Conservation (phyloP, 2,113 vertebrate species). For the Larimichthys crocea region DNA sequence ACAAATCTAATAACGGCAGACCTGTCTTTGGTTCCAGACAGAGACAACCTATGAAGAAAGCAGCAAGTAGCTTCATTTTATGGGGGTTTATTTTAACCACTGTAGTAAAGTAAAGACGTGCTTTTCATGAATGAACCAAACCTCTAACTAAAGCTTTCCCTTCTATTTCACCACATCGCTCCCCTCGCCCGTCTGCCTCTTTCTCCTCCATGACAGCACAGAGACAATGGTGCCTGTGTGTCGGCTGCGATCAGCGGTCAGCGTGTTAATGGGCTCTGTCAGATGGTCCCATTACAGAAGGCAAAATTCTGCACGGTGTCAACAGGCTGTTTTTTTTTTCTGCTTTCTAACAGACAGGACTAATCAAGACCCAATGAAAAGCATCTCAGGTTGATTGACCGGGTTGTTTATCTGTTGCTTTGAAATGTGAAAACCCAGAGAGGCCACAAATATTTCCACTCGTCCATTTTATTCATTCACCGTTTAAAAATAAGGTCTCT, state of each 20-base stretch:
- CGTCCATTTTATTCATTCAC: conserved; percentile 22
- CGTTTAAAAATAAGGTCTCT: conserved; percentile 8
- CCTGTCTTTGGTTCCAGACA: background rate
- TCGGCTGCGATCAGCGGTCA: conserved; percentile 34
- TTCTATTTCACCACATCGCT: rapidly evolving
- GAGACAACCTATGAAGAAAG: background rate
- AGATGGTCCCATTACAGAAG: conserved; percentile 42
- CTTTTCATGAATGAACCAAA: background rate
- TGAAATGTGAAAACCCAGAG: conserved; percentile 19
- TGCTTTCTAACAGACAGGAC: conserved; percentile 11
- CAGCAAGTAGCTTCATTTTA: background rate
- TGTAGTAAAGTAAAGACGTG: background rate
- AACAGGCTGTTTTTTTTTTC: conserved; percentile 32
- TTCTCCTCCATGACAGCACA: conserved; percentile 15
- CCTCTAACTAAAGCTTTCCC: background rate
- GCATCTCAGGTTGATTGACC: conserved; percentile 14
- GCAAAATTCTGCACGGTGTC: conserved; percentile 31
- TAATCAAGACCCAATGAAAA: conserved; percentile 39
- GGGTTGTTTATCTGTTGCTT: background rate
- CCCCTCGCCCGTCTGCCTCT: background rate
- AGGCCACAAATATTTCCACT: conserved; percentile 8
- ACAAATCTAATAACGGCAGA: background rate
- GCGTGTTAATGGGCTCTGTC: conserved; percentile 44
- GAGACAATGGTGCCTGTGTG: conserved; percentile 12
- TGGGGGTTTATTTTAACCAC: background rate